These are phyloP conservation scores for Penaeus japonicus DNA, from an alignment of 1,140 invertebrate genomes.

Conservation along the genomic window DNA sequence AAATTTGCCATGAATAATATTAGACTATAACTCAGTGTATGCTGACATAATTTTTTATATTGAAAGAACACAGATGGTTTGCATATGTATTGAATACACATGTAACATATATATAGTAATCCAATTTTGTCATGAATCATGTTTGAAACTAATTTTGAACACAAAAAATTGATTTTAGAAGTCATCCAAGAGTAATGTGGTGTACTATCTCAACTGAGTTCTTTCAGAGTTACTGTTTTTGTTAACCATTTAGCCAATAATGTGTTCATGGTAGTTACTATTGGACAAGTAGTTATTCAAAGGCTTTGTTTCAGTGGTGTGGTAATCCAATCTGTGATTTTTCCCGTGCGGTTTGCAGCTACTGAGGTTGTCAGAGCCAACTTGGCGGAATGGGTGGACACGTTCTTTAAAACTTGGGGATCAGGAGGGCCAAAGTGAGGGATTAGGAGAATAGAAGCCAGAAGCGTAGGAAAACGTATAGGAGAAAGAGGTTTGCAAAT, in stretches of 20 bases:
- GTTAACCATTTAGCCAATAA: constrained; percentile 53
- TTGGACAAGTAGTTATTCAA: constrained; percentile 52
- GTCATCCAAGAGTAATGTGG: neutral
- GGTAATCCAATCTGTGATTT: constrained; percentile 56
- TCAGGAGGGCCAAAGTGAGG: neutral
- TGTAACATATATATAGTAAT: neutral
- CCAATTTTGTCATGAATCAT: constrained; percentile 15
- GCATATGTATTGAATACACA: constrained; percentile 21
- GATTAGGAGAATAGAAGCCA: neutral
- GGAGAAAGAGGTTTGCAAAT: neutral
- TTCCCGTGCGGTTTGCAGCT: constrained; percentile 55
- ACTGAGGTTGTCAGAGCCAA: constrained; percentile 52
- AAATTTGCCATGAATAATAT: constrained; percentile 14
- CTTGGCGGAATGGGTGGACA: constrained; percentile 41
- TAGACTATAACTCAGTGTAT: constrained; percentile 26
- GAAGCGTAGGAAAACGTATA: neutral
- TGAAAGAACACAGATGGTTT: constrained; percentile 43
- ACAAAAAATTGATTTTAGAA: no score
- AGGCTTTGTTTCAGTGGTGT: constrained; percentile 56
- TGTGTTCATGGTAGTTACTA: constrained; percentile 55
- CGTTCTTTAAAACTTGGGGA: constrained; percentile 33
- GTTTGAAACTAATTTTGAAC: neutral
- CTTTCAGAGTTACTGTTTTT: constrained; percentile 40
- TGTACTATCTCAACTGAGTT: constrained; percentile 30
- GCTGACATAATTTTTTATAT: constrained; percentile 33